A percentile compares a stretch with the other conserved stretches of the same genome.
phyloP scores from a whole-genome alignment of 2,888 invertebrate species.

The Venustoraphidia nigricollis region DNA sequence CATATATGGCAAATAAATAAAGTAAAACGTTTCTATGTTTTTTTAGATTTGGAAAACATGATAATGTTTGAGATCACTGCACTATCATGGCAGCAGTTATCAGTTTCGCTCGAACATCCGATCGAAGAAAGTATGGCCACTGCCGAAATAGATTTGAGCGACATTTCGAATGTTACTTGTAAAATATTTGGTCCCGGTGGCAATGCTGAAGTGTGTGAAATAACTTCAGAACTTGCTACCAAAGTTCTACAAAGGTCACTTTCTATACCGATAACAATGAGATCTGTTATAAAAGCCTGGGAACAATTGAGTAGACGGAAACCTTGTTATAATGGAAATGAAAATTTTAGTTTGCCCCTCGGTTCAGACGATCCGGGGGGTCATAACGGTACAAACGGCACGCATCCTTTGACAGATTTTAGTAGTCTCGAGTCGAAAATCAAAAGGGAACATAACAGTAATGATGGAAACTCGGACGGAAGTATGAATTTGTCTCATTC shows the following conservation, averaged over 20 bases:
- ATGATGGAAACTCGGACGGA: not conserved
- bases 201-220: slow-evolving; percentile 29
- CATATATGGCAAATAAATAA: no score
- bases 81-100: slow-evolving; percentile 76
- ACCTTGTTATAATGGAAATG: slow-evolving; percentile 32
- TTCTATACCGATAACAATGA: slow-evolving; percentile 84
- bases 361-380: slow-evolving; percentile 52
- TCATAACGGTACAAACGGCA: slow-evolving; percentile 23
- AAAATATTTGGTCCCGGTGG: slow-evolving; percentile 46
- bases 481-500: not conserved
- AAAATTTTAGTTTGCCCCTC: slow-evolving; percentile 50
- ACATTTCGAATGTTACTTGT: slow-evolving; percentile 66
- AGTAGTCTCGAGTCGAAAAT: slow-evolving; percentile 24
- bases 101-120: slow-evolving; percentile 84
- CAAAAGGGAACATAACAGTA: slow-evolving; percentile 13
- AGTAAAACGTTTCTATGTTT: no score
- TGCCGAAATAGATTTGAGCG: slow-evolving; percentile 72
- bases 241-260: slow-evolving; percentile 73
- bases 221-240: slow-evolving; percentile 37
- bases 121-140: slow-evolving; percentile 86
- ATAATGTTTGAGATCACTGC: slow-evolving; percentile 89
- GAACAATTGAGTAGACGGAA: slow-evolving; percentile 48
- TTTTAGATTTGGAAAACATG: slow-evolving; percentile 50
- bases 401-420: slow-evolving; percentile 30
- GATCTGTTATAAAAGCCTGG: slow-evolving; percentile 76